These are phyloP conservation scores for Ferdinandea cuprea DNA, from an alignment of 2,888 invertebrate genomes.

Conservation along the genomic window DNA sequence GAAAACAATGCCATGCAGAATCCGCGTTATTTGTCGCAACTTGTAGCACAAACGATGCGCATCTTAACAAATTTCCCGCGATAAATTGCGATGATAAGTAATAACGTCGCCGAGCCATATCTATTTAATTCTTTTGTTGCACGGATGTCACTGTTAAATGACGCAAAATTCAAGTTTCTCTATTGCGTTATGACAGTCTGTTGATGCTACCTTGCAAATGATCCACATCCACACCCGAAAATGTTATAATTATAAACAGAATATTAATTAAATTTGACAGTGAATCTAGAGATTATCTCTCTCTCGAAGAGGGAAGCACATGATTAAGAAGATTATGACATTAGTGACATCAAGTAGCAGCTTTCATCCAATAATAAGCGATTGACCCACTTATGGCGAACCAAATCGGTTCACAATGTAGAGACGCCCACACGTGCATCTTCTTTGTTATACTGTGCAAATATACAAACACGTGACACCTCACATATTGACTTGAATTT, in stretches of 20 bases:
- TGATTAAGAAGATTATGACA: slow-evolving; percentile 42
- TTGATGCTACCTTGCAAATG: slow-evolving; percentile 60
- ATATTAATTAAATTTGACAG: not conserved
- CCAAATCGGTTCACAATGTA: slow-evolving; percentile 46
- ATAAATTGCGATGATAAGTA: no score
- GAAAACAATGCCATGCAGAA: slow-evolving; percentile 56
- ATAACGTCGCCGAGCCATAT: not conserved
- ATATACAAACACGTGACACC: slow-evolving; percentile 14
- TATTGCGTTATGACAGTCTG: slow-evolving; percentile 27
- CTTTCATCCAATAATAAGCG: slow-evolving; percentile 44
- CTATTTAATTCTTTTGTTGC: slow-evolving; percentile 41
- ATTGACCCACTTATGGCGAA: slow-evolving; percentile 58
- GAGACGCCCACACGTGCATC: slow-evolving; percentile 37
- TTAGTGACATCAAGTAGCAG: slow-evolving; percentile 2
- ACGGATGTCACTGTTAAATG: slow-evolving; percentile 15
- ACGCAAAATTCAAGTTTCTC: not conserved
- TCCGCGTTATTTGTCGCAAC: slow-evolving; percentile 47
- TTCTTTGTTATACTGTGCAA: slow-evolving; percentile 17
- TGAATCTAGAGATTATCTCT: not conserved
- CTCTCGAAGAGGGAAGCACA: slow-evolving; percentile 22
- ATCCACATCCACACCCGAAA: slow-evolving; percentile 31
- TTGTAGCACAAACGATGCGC: slow-evolving; percentile 43
- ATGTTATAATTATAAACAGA: slow-evolving; percentile 8
- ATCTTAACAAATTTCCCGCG: slow-evolving; percentile 47
- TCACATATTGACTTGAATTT: slow-evolving; percentile 23